These are phyloP conservation scores for Sinocyclocheilus anshuiensis DNA, from an alignment of 2,113 vertebrate genomes.

Conservation along the genomic window DNA sequence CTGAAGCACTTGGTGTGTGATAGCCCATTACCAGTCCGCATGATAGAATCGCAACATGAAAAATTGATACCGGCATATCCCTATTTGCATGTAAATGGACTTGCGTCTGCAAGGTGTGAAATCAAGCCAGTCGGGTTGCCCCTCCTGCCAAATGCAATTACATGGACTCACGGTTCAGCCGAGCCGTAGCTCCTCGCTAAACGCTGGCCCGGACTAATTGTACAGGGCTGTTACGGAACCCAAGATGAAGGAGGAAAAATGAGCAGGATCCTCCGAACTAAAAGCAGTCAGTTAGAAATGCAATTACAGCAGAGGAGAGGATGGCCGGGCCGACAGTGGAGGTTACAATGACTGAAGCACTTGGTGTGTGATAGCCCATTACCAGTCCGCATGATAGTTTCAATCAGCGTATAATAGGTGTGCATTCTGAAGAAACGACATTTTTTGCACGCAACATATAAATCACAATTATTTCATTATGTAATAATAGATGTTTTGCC, in stretches of 20 bases:
- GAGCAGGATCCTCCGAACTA: constrained; percentile 26
- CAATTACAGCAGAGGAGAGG: constrained; percentile 42
- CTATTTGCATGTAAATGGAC: constrained; percentile 41
- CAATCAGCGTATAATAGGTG: constrained; percentile 18
- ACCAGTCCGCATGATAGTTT: constrained; percentile 37
- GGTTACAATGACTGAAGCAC: constrained; percentile 46
- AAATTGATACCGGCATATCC: too few relatives aligned
- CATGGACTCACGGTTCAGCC: constrained; percentile 37
- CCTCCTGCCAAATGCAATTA: constrained; percentile 44
- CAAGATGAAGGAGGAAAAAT: constrained; percentile 29
- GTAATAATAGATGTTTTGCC: not conserved
- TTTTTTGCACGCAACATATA: constrained; percentile 3
- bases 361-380: constrained; percentile 47
- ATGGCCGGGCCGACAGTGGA: constrained; percentile 40
- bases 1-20: constrained; percentile 43
- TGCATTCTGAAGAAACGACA: not conserved
- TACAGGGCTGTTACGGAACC: constrained; percentile 20
- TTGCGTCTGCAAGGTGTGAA: constrained; percentile 29
- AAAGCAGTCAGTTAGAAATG: constrained; percentile 49
- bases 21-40: constrained; percentile 41
- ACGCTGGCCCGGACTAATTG: constrained; percentile 20
- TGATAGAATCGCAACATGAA: too few relatives aligned
- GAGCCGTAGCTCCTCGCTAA: constrained; percentile 25
- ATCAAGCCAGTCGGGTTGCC: constrained; percentile 15
- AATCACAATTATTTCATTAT: constrained; percentile 4